Evolutionary conservation across 1,140 invertebrate species (phyloP).

Genomic region (Meloidogyne hapla): DNA sequence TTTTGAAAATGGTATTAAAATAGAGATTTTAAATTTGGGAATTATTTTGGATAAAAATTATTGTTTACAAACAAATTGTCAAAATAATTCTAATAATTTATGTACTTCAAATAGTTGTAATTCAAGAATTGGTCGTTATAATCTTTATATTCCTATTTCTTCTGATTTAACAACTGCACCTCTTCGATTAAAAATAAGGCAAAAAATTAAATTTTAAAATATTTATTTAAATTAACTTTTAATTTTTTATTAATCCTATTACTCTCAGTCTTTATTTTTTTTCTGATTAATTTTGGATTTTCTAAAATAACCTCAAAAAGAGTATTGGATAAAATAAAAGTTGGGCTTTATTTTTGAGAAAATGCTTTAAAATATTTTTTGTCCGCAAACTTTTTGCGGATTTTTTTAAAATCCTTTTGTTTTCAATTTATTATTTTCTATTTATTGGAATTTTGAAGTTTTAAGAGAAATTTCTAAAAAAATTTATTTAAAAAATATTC

Average conservation of each 20-base stretch:
- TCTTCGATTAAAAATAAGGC: conserved; percentile 52
- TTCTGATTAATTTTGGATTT: too few species aligned
- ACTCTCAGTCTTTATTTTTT: too few species aligned
- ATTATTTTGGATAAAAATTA: conserved; percentile 55
- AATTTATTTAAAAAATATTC: conserved; percentile 4
- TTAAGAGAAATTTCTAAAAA: too few species aligned
- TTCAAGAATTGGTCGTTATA: conserved; percentile 50
- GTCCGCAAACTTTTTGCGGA: too few species aligned
- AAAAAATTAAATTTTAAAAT: not conserved
- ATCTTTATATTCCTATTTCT: conserved; percentile 59
- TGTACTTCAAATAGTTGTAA: conserved; percentile 43
- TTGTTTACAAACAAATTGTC: conserved; percentile 38
- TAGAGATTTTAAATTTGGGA: conserved; percentile 51
- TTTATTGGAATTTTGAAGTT: too few species aligned
- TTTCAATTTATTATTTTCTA: too few species aligned
- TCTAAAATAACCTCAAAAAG: too few species aligned
- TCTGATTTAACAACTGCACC: conserved; percentile 54
- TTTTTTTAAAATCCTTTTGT: too few species aligned
- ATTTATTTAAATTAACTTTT: not conserved
- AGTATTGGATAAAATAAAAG: too few species aligned
- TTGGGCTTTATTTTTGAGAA: too few species aligned
- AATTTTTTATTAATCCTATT: not conserved
- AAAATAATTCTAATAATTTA: not conserved
- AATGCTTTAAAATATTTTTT: too few species aligned
- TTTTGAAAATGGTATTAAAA: conserved; percentile 30